phyloP scores from a whole-genome alignment of 64 coral and sea anemone species.

The Anthopleura sola region DNA sequence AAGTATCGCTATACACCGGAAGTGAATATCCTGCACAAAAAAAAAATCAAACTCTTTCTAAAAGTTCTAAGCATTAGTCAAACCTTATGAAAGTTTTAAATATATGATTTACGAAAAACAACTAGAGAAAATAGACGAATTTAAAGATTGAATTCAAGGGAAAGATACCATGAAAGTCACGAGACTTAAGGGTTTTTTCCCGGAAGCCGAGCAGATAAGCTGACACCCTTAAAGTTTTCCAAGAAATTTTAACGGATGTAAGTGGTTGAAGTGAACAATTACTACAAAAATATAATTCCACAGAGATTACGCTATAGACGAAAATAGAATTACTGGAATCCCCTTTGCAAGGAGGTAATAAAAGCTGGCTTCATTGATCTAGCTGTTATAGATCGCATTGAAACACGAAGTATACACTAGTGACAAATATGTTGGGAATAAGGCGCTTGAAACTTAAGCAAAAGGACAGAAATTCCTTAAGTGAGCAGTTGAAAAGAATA shows the following conservation, averaged over 20 bases:
- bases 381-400: neutral
- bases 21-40: neutral
- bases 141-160: neutral
- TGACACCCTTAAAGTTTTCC: neutral
- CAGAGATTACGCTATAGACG: neutral
- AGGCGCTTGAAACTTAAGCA: neutral
- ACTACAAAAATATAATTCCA: neutral
- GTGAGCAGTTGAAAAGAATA: neutral
- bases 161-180: neutral
- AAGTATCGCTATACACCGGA: neutral
- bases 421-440: neutral
- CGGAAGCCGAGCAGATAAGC: neutral
- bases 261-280: neutral
- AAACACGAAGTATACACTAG: neutral
- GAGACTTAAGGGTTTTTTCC: neutral
- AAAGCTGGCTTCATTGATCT: neutral
- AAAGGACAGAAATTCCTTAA: neutral
- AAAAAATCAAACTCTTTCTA: neutral
- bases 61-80: neutral
- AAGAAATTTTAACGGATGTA: neutral
- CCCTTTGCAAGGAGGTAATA: neutral
- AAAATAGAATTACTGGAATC: slow-evolving; percentile 15
- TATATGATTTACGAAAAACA: neutral
- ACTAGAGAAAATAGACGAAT: neutral
- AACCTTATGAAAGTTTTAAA: neutral